Conservation (phyloP, 2,888 invertebrate genomes). For the Drosophila heteroneura region DNA sequence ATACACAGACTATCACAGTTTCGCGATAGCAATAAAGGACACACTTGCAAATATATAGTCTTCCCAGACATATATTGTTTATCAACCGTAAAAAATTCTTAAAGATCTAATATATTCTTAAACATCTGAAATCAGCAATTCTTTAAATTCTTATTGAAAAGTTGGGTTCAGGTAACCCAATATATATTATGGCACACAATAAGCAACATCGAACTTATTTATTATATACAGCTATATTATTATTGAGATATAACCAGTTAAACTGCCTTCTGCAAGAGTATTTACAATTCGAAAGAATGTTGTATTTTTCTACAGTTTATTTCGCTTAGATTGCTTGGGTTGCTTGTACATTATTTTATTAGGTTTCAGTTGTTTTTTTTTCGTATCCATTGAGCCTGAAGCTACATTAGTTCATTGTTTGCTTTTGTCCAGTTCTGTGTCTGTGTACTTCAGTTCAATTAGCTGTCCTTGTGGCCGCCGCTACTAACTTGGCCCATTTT, state of each 20-base stretch:
- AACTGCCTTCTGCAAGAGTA: background rate
- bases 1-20: background rate
- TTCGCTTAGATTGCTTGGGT: background rate
- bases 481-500: slow-evolving; percentile 52
- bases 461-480: slow-evolving; percentile 25
- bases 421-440: slow-evolving; percentile 2
- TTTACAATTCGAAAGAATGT: background rate
- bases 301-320: background rate
- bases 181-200: background rate
- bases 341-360: slow-evolving; percentile 9
- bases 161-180: background rate
- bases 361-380: background rate
- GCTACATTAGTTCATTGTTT: slow-evolving; percentile 6
- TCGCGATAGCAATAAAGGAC: background rate
- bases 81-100: background rate
- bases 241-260: background rate
- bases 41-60: background rate
- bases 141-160: background rate
- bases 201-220: background rate
- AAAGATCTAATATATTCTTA: background rate
- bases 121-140: background rate
- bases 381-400: slow-evolving; percentile 1
- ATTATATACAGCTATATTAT: background rate
- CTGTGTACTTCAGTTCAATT: slow-evolving; percentile 23
- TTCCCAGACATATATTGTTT: no score